Base-by-base conservation (phyloP, 30 jellyfish, hydroid and myxozoan species). In the Cassiopea xamachana region DNA sequence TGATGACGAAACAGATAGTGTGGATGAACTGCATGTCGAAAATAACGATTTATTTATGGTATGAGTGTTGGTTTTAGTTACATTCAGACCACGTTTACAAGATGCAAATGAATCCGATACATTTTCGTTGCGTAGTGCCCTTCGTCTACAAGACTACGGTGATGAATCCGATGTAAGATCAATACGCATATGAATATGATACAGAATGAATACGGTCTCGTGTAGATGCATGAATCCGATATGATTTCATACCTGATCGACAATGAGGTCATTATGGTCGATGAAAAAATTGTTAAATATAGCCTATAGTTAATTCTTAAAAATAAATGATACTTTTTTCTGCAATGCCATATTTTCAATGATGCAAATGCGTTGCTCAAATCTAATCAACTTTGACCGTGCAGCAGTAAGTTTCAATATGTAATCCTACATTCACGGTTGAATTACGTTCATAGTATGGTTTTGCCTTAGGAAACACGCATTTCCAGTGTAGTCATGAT, bases 21-120 rank as follows among this genome's bases (percentile, higher is more conserved):
- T 83, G 50, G 91, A 84, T 46, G 94, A 73, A 45, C 47, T 68
- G 2, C 87, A 83, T 46, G 87, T 70, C 17, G 93, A 84, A 13
- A 86, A 78, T 27, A 88, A 76, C 62, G 87, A 68, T 1, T 91
- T 84, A 9, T 77, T 75, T 39, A 77, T 91, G 87, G 97, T 91
- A 55, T 13, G 97, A 58, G 19, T 47, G 18, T 51, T 79, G 0
- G 1, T 47, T 7, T 69, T 64, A 14, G 8, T 5, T 64, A 4
- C 7, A 4, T 60, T 3, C 7, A 7, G 8, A 18, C 39, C 15
- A 7, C 45, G 14, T 50, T 55, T 55, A 27, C 39, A 27, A 27
- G 39, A 27, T 27, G 39, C 39, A 27, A 27, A 27, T 27, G 64
- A 55, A 55, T 55, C 64, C 64, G 64, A 55, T 55, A 55, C 12